These are phyloP conservation scores for Rosalia funebris DNA, from an alignment of 2,888 invertebrate species.

Conservation along the genomic window DNA sequence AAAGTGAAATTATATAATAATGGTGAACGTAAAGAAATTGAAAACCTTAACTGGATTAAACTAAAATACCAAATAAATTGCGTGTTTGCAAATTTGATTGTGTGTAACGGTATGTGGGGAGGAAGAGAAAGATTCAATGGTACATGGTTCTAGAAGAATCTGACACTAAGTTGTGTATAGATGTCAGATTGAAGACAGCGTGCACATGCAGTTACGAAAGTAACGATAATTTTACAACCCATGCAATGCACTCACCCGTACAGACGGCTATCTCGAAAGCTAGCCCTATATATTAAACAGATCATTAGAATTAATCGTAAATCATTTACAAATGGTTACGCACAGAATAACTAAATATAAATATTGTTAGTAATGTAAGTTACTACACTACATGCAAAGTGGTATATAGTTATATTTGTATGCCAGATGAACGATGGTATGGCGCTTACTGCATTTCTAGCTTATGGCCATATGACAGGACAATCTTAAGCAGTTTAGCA, in stretches of 20 bases:
- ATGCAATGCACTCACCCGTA: slow-evolving; percentile 75
- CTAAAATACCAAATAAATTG: slow-evolving; percentile 26
- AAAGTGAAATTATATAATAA: slow-evolving; percentile 46
- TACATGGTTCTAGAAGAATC: slow-evolving; percentile 33
- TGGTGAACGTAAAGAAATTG: slow-evolving; percentile 39
- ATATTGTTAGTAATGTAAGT: too few relatives aligned
- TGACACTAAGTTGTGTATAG: slow-evolving; percentile 51
- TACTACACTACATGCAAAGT: too few relatives aligned
- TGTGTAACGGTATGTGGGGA: slow-evolving; percentile 25
- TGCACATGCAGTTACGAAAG: slow-evolving; percentile 43
- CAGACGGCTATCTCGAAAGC: slow-evolving; percentile 89
- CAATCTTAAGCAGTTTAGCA: too few relatives aligned
- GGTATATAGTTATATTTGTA: too few relatives aligned
- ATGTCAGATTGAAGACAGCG: slow-evolving; percentile 45
- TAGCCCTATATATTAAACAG: slow-evolving; percentile 71
- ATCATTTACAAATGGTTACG: too few relatives aligned
- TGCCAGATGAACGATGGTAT: too few relatives aligned
- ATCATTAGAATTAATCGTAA: too few relatives aligned
- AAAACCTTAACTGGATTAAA: slow-evolving; percentile 20
- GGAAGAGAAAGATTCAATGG: slow-evolving; percentile 11
- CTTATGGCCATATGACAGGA: too few relatives aligned
- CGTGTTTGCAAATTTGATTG: slow-evolving; percentile 20
- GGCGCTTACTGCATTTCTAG: too few relatives aligned
- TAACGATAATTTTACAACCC: slow-evolving; percentile 24
- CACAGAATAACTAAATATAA: too few relatives aligned